Evolutionary conservation across 2,797 vertebrate genomes (phyloP).

Genomic region (Peromyscus nudipes): DNA sequence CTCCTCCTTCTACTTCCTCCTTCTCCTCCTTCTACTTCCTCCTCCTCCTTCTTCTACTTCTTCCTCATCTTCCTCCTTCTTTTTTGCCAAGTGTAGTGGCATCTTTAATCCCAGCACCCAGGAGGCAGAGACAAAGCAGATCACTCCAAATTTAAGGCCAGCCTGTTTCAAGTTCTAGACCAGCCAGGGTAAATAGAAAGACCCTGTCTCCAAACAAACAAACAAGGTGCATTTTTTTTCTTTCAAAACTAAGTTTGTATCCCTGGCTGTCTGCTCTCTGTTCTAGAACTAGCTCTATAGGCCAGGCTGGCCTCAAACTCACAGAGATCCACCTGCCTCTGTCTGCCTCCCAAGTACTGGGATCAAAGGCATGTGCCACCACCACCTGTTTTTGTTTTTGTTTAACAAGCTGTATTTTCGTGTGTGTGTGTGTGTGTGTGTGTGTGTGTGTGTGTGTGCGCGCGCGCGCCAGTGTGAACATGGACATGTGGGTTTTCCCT

Average conservation of each 20-base stretch:
- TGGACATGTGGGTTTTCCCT: accelerated
- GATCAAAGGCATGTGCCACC: not conserved
- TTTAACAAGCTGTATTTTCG: not conserved
- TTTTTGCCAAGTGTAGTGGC: not conserved
- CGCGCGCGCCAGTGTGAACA: no score
- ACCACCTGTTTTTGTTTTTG: not conserved
- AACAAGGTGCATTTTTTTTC: not conserved
- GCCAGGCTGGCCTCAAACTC: not conserved
- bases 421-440: not conserved
- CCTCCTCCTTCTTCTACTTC: no score
- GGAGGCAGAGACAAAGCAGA: not conserved
- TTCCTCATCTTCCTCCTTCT: not conserved
- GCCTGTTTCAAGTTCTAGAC: not conserved
- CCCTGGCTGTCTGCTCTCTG: not conserved
- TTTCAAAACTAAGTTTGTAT: not conserved
- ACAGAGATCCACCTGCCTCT: not conserved
- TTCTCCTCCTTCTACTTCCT: no score
- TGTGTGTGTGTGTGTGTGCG: not conserved
- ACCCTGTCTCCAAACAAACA: not conserved
- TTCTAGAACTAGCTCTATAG: not conserved
- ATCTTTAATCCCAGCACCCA: not conserved
- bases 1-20: no score
- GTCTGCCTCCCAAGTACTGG: not conserved
- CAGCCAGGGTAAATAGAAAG: not conserved
- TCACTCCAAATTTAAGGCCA: not conserved